These are phyloP conservation scores for Desoria tigrina DNA, from an alignment of 2,888 invertebrate species.

Conservation along the genomic window DNA sequence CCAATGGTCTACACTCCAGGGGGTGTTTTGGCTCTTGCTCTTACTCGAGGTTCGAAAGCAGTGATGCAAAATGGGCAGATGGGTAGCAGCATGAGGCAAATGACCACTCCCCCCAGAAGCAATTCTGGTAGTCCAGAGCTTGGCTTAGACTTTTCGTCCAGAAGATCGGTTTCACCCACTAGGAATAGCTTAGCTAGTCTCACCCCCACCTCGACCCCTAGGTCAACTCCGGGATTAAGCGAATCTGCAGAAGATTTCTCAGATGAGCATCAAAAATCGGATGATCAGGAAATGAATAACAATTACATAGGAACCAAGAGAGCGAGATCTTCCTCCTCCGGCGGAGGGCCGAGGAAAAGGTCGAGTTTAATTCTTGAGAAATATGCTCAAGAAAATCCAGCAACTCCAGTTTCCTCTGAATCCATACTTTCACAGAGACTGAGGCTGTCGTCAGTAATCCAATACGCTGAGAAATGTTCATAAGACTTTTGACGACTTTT, in stretches of 20 bases:
- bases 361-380: conserved; percentile 53
- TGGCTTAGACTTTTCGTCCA: conserved; percentile 42
- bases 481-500: conserved; percentile 27
- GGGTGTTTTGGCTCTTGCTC: conserved; percentile 52
- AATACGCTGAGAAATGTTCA: conserved; percentile 65
- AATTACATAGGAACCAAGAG: conserved; percentile 26
- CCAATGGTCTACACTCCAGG: conserved; percentile 37
- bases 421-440: conserved; percentile 55
- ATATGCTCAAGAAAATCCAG: conserved; percentile 52
- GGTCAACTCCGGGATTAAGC: conserved; percentile 47
- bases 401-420: conserved; percentile 41
- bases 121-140: conserved; percentile 50
- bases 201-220: conserved; percentile 49
- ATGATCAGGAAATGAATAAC: conserved; percentile 17
- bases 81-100: neutral
- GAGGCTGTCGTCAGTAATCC: conserved; percentile 75
- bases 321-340: conserved; percentile 28
- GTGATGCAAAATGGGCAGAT: conserved; percentile 26
- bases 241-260: conserved; percentile 42
- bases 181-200: conserved; percentile 47
- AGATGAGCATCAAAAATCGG: conserved; percentile 25
- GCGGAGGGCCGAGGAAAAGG: conserved; percentile 51
- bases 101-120: conserved; percentile 39
- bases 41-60: conserved; percentile 52
- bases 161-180: conserved; percentile 46